Conservation (phyloP, 2,113 vertebrate genomes). For the Mesembrinibis cayennensis region DNA sequence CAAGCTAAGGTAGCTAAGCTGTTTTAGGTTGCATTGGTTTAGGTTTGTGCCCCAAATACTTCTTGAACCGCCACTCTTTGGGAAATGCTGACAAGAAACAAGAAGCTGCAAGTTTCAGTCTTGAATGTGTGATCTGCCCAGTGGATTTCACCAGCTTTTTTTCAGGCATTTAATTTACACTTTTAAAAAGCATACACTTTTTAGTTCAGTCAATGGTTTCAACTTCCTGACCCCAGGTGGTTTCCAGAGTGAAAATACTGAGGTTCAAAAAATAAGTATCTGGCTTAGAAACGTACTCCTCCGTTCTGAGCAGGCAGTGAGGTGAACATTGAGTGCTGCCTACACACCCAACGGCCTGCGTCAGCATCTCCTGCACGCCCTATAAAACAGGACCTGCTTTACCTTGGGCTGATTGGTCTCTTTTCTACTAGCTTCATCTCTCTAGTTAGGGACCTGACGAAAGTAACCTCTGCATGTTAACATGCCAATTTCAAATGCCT, state of each 20-base stretch:
- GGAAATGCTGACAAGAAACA: not conserved
- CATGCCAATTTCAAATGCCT: not conserved
- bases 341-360: rapidly evolving
- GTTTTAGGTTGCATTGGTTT: not conserved
- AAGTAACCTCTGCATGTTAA: not conserved
- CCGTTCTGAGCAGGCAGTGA: not conserved
- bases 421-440: not conserved
- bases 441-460: not conserved
- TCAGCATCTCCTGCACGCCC: not conserved
- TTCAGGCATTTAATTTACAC: not conserved
- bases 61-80: not conserved
- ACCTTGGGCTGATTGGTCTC: not conserved
- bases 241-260: not conserved
- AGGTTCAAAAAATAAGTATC: not conserved
- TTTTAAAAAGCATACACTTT: not conserved
- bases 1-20: not conserved
- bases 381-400: not conserved
- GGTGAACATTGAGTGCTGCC: not conserved
- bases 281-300: not conserved
- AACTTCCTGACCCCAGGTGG: not conserved
- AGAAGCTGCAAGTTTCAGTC: not conserved
- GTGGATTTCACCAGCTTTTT: not conserved
- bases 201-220: not conserved
- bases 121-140: not conserved
- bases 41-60: not conserved